A percentile compares a stretch with the other conserved stretches of the same genome.
These are phyloP conservation scores for Vanacampus margaritifer DNA, from an alignment of 2,113 vertebrate species.

Conservation along the genomic window DNA sequence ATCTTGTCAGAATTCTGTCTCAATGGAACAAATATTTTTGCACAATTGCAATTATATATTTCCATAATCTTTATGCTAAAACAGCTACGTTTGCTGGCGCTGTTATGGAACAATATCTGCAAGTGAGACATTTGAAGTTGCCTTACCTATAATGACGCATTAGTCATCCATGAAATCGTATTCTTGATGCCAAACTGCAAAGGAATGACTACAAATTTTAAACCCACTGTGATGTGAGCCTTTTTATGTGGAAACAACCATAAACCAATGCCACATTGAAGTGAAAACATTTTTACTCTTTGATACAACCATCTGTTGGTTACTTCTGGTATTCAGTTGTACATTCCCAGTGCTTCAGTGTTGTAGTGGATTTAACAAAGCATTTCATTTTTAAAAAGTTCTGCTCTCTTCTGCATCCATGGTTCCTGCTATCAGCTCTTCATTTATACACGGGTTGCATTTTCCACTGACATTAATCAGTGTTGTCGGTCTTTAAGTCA, in stretches of 20 bases:
- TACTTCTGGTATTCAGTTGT: constrained; percentile 5
- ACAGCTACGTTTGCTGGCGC: constrained; percentile 35
- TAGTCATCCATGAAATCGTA: constrained; percentile 28
- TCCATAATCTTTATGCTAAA: constrained; percentile 23
- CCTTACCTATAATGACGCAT: constrained; percentile 35
- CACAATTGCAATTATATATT: constrained; percentile 43
- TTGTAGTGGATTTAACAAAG: constrained; percentile 42
- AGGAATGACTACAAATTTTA: constrained; percentile 43
- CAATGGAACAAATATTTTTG: constrained; percentile 38
- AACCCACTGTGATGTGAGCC: constrained; percentile 11
- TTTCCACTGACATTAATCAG: constrained; percentile 52
- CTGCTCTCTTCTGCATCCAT: constrained; percentile 42
- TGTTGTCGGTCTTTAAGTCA: constrained; percentile 40
- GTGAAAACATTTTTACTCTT: constrained; percentile 41
- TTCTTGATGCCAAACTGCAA: constrained; percentile 65
- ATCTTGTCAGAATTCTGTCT: constrained; percentile 23
- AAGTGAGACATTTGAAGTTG: constrained; percentile 47
- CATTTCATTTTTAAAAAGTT: constrained; percentile 30
- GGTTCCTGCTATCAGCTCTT: constrained; percentile 48
- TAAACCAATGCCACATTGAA: constrained; percentile 13
- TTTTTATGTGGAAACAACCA: constrained; percentile 16
- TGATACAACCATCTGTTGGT: constrained; percentile 16
- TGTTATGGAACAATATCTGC: constrained; percentile 19
- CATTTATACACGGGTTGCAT: constrained; percentile 52
- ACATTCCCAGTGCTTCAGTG: constrained; percentile 37